Conservation (phyloP, 2,888 invertebrate genomes). For the Neoitamus cyanurus region DNA sequence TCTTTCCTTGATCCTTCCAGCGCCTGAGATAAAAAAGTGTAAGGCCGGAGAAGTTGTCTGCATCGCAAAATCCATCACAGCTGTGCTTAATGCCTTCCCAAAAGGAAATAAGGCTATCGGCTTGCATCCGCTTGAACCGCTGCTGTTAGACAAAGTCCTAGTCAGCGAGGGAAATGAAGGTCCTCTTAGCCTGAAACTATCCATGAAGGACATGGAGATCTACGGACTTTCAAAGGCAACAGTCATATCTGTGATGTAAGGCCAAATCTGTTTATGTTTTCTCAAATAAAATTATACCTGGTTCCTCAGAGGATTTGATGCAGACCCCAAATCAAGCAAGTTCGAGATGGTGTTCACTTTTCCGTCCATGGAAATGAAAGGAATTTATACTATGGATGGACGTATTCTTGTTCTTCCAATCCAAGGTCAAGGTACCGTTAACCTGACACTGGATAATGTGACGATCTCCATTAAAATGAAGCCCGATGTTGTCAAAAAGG, state of each 20-base stretch:
- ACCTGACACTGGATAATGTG: conserved; percentile 49
- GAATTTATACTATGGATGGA: conserved; percentile 61
- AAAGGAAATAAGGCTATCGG: conserved; percentile 47
- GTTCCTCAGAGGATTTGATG: conserved; percentile 56
- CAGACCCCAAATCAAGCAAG: conserved; percentile 55
- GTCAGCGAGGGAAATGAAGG: conserved; percentile 16
- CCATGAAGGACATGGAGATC: conserved; percentile 44
- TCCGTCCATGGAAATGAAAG: conserved; percentile 56
- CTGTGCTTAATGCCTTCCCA: conserved; percentile 48
- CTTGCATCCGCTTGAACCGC: conserved; percentile 47
- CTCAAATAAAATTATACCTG: not conserved
- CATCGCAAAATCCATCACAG: conserved; percentile 42
- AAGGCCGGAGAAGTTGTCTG: conserved; percentile 50
- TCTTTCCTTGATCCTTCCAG: conserved; percentile 11
- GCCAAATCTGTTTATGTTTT: not conserved
- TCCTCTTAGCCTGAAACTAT: conserved; percentile 39
- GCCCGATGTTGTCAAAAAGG: not conserved
- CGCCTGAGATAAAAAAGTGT: conserved; percentile 51
- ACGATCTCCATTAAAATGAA: not conserved
- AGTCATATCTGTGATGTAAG: not conserved
- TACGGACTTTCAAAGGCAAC: not conserved
- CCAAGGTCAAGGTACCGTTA: conserved; percentile 59
- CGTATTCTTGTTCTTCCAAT: conserved; percentile 63
- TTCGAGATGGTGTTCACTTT: conserved; percentile 54
- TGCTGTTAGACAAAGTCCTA: conserved; percentile 27